Evolutionary conservation across 1,140 invertebrate genomes (phyloP), one percentile per base, ranked within the genome.

Genomic region (Camponotus pennsylvanicus): DNA sequence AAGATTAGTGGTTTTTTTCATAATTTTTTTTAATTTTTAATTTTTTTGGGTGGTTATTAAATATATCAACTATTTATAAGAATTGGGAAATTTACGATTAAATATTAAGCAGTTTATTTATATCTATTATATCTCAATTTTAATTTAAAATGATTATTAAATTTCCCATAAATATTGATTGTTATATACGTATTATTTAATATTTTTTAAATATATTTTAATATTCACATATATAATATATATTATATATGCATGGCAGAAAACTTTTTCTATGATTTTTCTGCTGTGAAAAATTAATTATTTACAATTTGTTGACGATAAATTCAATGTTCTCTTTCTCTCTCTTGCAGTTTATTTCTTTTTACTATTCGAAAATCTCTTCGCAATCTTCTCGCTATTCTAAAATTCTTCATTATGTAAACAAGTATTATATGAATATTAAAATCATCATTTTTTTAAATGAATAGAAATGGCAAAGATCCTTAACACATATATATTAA

Each of bases 341-440:
- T 66, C 32, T 21, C 21, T 21, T 21, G 21, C 21, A 21, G 21
- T 21, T 21, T 21, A 21, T 21, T 21, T 21, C 27, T 27, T 27
- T 27, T 27, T 27, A 27, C 27, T 27, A 27, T 27, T 27, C 27
- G 27, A 27, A 27, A 27, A 27, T 27, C 27, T 27, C 27, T 27
- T 27, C 0, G 27, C 27, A 27, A 27, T 27, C 27, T 27, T 27
- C 27, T 27, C 27, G 27, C 27, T 27, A 27, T 27, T 27, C 27
- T 0, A 27, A 27, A 27, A 27, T 27, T 32, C 76, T 86, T 89
- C 76, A 45, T 45, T 45, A 70, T 40, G 13, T 13, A 13, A 13
- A 3, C 2, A 15, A 13, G 3, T 49, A 49, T 49, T 42, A 3
- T 49, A 49, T 49, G 45, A 49, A 49, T 45, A 6, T 49, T 49